Conservation (phyloP, 2,113 vertebrate genomes). For the Eulacestoma nigropectus region DNA sequence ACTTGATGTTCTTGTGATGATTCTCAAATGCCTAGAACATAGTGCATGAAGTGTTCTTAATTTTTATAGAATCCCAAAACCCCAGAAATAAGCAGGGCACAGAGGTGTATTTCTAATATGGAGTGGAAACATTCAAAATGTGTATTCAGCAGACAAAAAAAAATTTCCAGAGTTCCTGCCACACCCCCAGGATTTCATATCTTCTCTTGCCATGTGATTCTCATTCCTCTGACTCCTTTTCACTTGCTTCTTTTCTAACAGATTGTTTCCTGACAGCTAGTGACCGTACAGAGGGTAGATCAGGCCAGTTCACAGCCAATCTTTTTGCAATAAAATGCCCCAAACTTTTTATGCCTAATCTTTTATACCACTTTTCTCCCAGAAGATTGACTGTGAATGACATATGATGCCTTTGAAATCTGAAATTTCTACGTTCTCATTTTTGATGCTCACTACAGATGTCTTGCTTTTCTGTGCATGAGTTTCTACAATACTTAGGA, state of each 20-base stretch:
- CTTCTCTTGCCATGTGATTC: neutral
- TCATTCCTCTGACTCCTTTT: neutral
- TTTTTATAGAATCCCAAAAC: neutral
- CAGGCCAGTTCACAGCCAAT: too few species aligned
- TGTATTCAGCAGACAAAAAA: neutral
- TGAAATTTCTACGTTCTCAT: neutral
- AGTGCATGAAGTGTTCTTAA: neutral
- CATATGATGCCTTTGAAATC: neutral
- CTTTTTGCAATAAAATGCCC: too few species aligned
- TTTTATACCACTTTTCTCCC: too few species aligned
- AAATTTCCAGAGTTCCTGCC: neutral
- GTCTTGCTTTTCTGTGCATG: neutral
- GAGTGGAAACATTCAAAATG: neutral
- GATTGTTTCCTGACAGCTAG: neutral
- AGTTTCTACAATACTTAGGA: neutral
- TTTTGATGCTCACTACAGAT: neutral
- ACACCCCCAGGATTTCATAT: neutral
- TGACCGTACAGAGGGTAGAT: neutral
- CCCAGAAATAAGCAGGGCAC: neutral
- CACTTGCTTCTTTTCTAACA: neutral
- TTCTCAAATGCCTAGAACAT: neutral
- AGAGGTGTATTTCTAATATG: neutral
- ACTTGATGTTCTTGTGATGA: neutral
- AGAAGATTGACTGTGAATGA: neutral
- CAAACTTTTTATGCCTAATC: too few species aligned